Base-by-base conservation (phyloP, 1,140 invertebrate species). In the Musca vetustissima region DNA sequence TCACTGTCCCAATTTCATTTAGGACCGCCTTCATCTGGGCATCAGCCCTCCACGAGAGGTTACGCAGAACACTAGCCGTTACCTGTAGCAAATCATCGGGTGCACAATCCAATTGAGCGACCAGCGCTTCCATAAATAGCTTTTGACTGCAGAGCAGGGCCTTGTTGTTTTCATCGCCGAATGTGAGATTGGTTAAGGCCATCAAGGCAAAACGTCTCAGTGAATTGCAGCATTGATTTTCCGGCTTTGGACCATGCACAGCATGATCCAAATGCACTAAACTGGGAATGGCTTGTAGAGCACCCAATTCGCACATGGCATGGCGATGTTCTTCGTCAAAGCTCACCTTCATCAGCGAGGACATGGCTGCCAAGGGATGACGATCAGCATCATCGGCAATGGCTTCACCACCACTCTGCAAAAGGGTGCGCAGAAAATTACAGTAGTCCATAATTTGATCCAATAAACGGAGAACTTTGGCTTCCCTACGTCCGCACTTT, bases 121-220 rank as follows among this genome's bases (percentile, higher is more conserved):
- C 94, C 64, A 99, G 85, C 14, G 93, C 91, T 75, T 90, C 87
- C 92, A 98, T 94, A 74, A 97, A 97, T 50, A 92, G 88, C 75
- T 88, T 89, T 78, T 96, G 95, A 0, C 95, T 95, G 78, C 96
- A 98, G 2, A 99, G 83, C 13, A 97, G 83, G 1, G 95, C 93
- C 82, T 99, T 98, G 81, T 98, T 98, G 71, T 93, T 94, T 28
- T 94, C 92, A 83, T 98, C 95, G 15, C 96, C 96, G 80, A 98
- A 98, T 0, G 97, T 98, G 1, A 98, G 84, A 83, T 99, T 98
- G 0, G 96, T 98, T n/a, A 99, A 83, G 0, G 96, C 94, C 95
- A 98, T 98, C 57, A 96, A 93, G 2, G 94, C 93, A 79, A 98
- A 98, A 70, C 94, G 88, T 53, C 96, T 86, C 79, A 98, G 86